Base-by-base conservation (phyloP, 2,797 vertebrate species). In the Apogon hyalosoma region DNA sequence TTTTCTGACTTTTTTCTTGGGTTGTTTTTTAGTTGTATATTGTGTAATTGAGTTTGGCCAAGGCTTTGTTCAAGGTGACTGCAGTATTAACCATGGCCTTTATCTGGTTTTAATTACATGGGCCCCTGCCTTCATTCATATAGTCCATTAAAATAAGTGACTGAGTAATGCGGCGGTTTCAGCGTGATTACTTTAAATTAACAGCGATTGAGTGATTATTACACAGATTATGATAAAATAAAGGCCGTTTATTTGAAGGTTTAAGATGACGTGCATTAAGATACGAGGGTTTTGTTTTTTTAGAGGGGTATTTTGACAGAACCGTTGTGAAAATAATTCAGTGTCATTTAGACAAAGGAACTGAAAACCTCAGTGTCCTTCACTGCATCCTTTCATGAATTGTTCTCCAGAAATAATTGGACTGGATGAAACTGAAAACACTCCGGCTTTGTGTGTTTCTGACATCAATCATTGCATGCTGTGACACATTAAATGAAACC, bases 51-150 rank as follows among this genome's bases (percentile, higher is more conserved):
- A 51, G 55, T 31, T 18, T 48, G n/a, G 52, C 38, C 33, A 0
- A 0, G 16, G 45, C 31, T 53, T 63, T 68, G 46, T 31, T 59
- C 54, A 69, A 73, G 69, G 57, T 80, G 43, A 63, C 40, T 54
- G 15, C 7, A 47, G 36, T 55, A 41, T 66, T 46, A 45, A 49
- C 45, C 28, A 49, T 55, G 0, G 2, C 28, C 31, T 58, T 63
- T 36, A 42, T 69, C 19, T 33, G 21, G 9, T 59, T n/a, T 59
- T 69, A 55, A 66, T 74, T 59, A 66, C 48, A 80, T 66, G 64
- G 60, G n/a, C 33, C 21, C 49, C 47, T 70, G 61, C 62, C 19
- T 63, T 59, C 49, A 31, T 69, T 75, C 24, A 52, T 49, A 40
- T 57, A 57, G 46, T 50, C 33, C 47, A 63, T 54, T 49, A 73